phyloP scores from a whole-genome alignment of 1,140 invertebrate species.

The Nomia melanderi region DNA sequence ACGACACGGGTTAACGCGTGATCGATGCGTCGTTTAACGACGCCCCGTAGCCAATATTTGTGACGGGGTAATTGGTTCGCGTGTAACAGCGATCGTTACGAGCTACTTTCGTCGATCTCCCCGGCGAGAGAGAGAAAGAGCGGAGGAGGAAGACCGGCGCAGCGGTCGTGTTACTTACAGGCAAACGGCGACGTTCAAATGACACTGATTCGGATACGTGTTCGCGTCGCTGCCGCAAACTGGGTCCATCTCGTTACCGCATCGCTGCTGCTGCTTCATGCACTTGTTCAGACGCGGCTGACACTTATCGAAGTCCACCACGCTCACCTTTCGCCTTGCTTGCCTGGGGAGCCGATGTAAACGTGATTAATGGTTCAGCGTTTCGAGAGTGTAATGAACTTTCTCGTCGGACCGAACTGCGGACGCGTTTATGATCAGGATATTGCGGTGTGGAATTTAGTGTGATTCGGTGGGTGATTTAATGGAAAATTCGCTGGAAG shows the following conservation, averaged over 20 bases:
- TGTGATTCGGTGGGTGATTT: no score
- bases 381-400: no score
- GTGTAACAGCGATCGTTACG: background rate
- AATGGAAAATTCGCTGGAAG: no score
- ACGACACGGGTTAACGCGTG: slow-evolving; percentile 11
- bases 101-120: background rate
- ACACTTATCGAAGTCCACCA: slow-evolving; percentile 90
- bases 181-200: slow-evolving; percentile 90
- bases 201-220: slow-evolving; percentile 91
- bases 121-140: no score
- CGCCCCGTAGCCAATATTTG: no score
- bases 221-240: slow-evolving; percentile 92
- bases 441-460: no score
- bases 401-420: no score
- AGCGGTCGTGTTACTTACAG: slow-evolving; percentile 83
- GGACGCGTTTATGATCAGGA: no score
- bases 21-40: slow-evolving; percentile 2
- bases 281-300: slow-evolving; percentile 87
- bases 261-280: slow-evolving; percentile 84
- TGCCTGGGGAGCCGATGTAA: no score
- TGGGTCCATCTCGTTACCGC: slow-evolving; percentile 85
- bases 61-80: slow-evolving; percentile 1
- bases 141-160: no score
- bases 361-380: background rate
- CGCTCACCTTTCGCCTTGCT: slow-evolving; percentile 83